A percentile compares a stretch with the other conserved stretches of the same genome.
Evolutionary conservation across 2,113 vertebrate species (phyloP).

Genomic region (Corvus hawaiiensis): DNA sequence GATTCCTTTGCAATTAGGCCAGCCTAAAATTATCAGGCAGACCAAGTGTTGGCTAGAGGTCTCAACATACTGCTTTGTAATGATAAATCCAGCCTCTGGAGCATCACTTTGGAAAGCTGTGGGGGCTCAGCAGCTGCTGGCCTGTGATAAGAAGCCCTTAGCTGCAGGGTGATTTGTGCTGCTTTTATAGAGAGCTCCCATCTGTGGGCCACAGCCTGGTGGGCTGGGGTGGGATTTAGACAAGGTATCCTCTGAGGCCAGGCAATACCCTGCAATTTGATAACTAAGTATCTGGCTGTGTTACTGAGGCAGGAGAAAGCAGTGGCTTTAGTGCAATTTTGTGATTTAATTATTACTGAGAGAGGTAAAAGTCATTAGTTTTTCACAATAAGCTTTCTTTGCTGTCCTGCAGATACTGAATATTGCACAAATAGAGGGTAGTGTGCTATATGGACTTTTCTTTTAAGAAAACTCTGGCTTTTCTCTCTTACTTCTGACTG

Average conservation of each 20-base stretch:
- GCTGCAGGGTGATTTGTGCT: background rate
- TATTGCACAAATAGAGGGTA: background rate
- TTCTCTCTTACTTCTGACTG: background rate
- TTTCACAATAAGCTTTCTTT: background rate
- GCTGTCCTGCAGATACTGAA: background rate
- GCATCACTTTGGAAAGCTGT: background rate
- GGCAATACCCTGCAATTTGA: background rate
- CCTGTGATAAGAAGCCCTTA: background rate
- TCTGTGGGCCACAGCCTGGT: background rate
- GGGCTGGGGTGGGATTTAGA: background rate
- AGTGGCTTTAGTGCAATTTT: background rate
- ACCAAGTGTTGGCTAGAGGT: background rate
- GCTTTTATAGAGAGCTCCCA: background rate
- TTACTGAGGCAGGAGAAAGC: background rate
- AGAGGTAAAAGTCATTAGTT: background rate
- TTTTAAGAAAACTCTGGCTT: background rate
- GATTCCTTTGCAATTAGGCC: background rate
- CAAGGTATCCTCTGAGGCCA: background rate
- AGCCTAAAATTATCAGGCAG: slow-evolving; percentile 24
- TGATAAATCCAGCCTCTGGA: background rate
- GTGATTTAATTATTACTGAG: background rate
- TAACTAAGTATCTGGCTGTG: background rate
- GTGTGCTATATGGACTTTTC: background rate
- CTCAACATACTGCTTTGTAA: background rate
- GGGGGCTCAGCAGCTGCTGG: slow-evolving; percentile 26